These are phyloP conservation scores for Drosophila niveifrons DNA, from an alignment of 2,888 invertebrate species.

Conservation along the genomic window DNA sequence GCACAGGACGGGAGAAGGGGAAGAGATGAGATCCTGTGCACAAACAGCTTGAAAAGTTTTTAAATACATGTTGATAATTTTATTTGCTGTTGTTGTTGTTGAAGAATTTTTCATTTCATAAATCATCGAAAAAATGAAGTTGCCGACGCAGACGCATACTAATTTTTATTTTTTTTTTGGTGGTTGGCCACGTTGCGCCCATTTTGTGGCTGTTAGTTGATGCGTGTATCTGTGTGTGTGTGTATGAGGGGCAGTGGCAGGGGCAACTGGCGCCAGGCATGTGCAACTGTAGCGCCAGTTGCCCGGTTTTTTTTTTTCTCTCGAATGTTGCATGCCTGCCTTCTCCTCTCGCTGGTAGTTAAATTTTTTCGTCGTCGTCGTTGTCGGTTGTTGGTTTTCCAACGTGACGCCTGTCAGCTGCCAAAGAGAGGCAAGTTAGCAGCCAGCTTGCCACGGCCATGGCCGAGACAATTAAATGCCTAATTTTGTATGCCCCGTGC, in stretches of 20 bases:
- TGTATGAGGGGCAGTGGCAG: conserved; percentile 15
- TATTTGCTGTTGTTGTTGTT: conserved; percentile 2
- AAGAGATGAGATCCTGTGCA: conserved; percentile 40
- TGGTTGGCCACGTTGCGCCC: conserved; percentile 77
- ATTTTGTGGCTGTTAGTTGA: conserved; percentile 55
- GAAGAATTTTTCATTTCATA: conserved; percentile 66
- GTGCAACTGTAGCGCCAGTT: conserved; percentile 68
- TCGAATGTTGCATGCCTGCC: conserved; percentile 60
- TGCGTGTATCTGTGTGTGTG: not conserved
- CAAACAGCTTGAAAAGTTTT: conserved; percentile 3
- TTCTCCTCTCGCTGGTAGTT: conserved; percentile 59
- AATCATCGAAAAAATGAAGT: conserved; percentile 80
- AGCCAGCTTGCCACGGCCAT: conserved; percentile 34
- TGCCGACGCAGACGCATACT: conserved; percentile 76
- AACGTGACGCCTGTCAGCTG: conserved; percentile 82
- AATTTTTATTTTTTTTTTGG: conserved; percentile 60
- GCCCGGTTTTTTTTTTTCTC: conserved; percentile 24
- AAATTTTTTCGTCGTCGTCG: conserved; percentile 50
- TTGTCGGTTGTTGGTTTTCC: conserved; percentile 60
- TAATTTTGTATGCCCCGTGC: conserved; percentile 71
- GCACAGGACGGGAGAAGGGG: conserved; percentile 17
- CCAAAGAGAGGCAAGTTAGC: conserved; percentile 47
- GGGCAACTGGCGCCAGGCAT: conserved; percentile 63
- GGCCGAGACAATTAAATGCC: conserved; percentile 79
- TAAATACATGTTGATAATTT: conserved; percentile 5